Evolutionary conservation across 2,797 vertebrate species (phyloP).

Genomic region (Scolopax rusticola): DNA sequence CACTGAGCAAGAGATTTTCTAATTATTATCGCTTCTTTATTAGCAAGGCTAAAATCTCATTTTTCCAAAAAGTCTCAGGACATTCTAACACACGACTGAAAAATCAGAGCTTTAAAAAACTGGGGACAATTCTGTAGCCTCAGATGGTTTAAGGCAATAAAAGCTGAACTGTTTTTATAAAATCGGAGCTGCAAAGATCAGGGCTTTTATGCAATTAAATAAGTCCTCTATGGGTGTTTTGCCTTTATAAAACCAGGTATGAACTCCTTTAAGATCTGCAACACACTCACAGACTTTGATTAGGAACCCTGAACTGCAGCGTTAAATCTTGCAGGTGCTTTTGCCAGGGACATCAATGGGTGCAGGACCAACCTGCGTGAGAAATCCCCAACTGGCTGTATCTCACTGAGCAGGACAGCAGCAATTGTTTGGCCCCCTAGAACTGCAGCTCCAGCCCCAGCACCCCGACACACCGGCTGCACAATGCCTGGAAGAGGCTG

Average conservation of each 20-base stretch:
- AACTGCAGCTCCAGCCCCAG: not conserved
- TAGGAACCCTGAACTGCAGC: not conserved
- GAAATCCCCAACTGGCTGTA: rapidly evolving
- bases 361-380: not conserved
- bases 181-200: not conserved
- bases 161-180: not conserved
- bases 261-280: not conserved
- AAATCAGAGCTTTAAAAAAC: slow-evolving; percentile 29
- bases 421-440: not conserved
- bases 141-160: not conserved
- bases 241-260: not conserved
- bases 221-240: slow-evolving; percentile 8
- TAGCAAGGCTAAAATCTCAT: slow-evolving; percentile 37
- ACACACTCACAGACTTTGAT: not conserved
- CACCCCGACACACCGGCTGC: rapidly evolving
- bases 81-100: not conserved
- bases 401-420: not conserved
- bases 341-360: not conserved
- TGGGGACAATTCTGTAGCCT: slow-evolving; percentile 27
- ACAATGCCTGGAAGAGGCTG: not conserved
- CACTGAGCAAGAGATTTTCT: slow-evolving; percentile 42
- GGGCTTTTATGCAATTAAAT: slow-evolving; percentile 4
- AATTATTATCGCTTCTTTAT: slow-evolving; percentile 64
- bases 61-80: slow-evolving; percentile 38
- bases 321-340: not conserved